Conservation (phyloP, 2,888 invertebrate genomes). For the Tenthredo livida region DNA sequence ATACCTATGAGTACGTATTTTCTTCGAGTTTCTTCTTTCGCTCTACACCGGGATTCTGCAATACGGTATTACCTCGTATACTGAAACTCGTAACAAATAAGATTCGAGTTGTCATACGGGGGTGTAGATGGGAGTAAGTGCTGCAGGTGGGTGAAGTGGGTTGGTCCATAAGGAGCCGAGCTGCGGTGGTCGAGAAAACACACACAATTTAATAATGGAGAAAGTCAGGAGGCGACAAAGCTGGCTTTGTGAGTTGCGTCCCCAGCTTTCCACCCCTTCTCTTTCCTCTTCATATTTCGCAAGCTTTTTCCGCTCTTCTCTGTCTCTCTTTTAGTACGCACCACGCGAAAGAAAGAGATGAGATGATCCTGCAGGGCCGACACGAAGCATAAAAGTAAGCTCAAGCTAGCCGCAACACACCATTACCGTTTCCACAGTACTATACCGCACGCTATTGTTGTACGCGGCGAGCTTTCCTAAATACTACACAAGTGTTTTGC, state of each 20-base stretch:
- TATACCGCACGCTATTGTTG: slow-evolving; percentile 57
- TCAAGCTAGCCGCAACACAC: slow-evolving; percentile 70
- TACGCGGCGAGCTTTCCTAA: slow-evolving; percentile 44
- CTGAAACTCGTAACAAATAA: slow-evolving; percentile 31
- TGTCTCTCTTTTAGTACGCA: slow-evolving; percentile 34
- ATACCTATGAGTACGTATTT: background rate
- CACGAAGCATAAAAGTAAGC: slow-evolving; percentile 72
- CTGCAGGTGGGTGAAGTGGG: slow-evolving; percentile 46
- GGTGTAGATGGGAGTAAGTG: background rate
- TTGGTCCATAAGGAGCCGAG: background rate
- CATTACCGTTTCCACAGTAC: slow-evolving; percentile 69
- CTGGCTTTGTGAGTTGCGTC: slow-evolving; percentile 62
- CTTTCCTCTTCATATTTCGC: slow-evolving; percentile 33
- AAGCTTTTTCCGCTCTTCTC: background rate
- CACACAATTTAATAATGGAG: slow-evolving; percentile 71
- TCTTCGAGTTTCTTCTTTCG: background rate
- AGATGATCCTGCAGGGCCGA: slow-evolving; percentile 31
- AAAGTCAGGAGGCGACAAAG: slow-evolving; percentile 67
- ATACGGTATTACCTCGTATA: background rate
- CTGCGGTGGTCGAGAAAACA: slow-evolving; percentile 60
- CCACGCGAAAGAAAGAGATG: slow-evolving; percentile 16
- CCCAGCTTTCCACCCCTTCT: slow-evolving; percentile 53
- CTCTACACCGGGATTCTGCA: background rate
- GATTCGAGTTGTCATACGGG: background rate
- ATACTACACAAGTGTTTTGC: slow-evolving; percentile 37